Base-by-base conservation (phyloP, 2,888 invertebrate genomes). In the Thecophora atra region DNA sequence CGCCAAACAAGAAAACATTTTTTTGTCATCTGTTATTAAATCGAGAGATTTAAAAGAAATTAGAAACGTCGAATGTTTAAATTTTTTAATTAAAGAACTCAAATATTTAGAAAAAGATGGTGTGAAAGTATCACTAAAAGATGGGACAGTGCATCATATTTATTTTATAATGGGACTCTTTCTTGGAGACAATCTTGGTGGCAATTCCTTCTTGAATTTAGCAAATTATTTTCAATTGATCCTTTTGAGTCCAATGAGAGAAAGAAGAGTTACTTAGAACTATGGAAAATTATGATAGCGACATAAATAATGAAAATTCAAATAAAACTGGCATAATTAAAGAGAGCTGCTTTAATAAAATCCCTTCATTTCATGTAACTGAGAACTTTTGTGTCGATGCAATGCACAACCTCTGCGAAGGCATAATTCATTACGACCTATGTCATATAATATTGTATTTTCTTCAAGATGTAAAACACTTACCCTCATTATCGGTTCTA, bases 91-190 rank as follows among this genome's bases (percentile, higher is more conserved):
- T 21, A 19, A 71, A 56, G 64, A 71, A 26, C 28, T 71, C 52
- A 52, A 56, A 42, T 65, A 15, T 54, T 54, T 71, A 30, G 71
- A 71, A 64, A 37, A 44, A 37, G 67, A 66, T 4, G 72, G 67
- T 65, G 58, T 72, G 21, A 51, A 58, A 8, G 51, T 67, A 52
- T 30, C 19, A 42, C 28, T 54, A 58, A 72, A 72, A 37, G 37
- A 37, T 60, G 72, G 71, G 37, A 21, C 37, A 64, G 17, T 65
- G 21, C 42, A 26, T 56, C 30, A 24, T 24, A 37, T 63, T 51
- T 64, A 71, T 64, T 71, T 71, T 64, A 52, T 71, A 71, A 54
- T 71, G 56, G 71, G 64, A 37, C 71, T 71, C 30, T 51, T 71
- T 21, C 26, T 71, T 26, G 71, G 71, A 4, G 71, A 71, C 54